Conservation (phyloP, 2,797 vertebrate species). For the Champsocephalus gunnari region DNA sequence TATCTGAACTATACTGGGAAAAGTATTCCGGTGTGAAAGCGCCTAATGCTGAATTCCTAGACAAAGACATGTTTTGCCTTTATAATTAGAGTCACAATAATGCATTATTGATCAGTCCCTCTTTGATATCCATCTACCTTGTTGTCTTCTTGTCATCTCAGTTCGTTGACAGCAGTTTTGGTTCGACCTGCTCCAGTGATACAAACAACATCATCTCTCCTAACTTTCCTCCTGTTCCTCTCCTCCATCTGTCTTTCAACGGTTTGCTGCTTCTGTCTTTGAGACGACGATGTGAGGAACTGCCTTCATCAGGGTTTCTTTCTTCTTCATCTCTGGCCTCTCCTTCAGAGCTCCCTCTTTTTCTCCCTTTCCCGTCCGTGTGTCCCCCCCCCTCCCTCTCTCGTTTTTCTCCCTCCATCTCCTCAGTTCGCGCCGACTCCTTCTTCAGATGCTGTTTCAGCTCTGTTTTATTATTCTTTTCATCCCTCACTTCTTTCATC, state of each 20-base stretch:
- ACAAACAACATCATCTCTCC: slow-evolving; percentile 30
- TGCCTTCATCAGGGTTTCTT: slow-evolving; percentile 52
- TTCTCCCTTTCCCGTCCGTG: slow-evolving; percentile 37
- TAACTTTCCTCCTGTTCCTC: slow-evolving; percentile 34
- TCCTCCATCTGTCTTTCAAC: slow-evolving; percentile 53
- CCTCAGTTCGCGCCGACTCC: slow-evolving; percentile 42
- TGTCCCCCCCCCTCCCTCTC: slow-evolving; percentile 38
- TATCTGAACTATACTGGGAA: too few relatives aligned
- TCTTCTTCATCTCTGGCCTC: slow-evolving; percentile 55
- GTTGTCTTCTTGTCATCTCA: slow-evolving; percentile 14
- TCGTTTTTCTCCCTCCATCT: slow-evolving; percentile 39
- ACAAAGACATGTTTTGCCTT: slow-evolving; percentile 5
- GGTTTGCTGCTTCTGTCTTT: slow-evolving; percentile 40
- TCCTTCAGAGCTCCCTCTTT: slow-evolving; percentile 56
- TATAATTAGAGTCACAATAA: slow-evolving; percentile 18
- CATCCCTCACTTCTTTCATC: slow-evolving; percentile 74
- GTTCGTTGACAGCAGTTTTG: slow-evolving; percentile 46
- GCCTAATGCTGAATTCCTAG: not conserved
- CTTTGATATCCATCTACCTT: slow-evolving; percentile 10
- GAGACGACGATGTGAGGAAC: slow-evolving; percentile 40
- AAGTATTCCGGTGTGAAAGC: too few relatives aligned
- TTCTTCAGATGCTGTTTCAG: slow-evolving; percentile 55
- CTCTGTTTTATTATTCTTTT: slow-evolving; percentile 71
- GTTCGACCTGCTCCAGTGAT: slow-evolving; percentile 6
- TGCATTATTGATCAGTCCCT: slow-evolving; percentile 11